Evolutionary conservation across 2,888 invertebrate species (phyloP).

Genomic region (Biston stratarius): DNA sequence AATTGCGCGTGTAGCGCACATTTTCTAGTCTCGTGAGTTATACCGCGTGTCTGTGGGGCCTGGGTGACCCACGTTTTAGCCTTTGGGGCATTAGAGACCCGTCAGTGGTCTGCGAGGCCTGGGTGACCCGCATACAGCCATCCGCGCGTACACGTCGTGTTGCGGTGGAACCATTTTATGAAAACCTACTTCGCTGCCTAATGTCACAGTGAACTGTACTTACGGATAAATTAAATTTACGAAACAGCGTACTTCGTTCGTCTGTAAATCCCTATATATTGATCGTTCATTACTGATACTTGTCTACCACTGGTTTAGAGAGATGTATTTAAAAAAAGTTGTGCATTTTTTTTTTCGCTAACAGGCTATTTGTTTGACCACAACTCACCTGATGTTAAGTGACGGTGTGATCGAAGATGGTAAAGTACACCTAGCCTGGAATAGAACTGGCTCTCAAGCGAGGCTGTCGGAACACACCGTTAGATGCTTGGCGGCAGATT

Average conservation of each 20-base stretch:
- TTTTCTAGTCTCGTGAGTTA: slow-evolving; percentile 63
- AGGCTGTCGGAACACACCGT: no score
- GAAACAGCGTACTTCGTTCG: slow-evolving; percentile 16
- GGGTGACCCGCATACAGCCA: background rate
- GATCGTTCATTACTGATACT: no score
- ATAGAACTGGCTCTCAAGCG: no score
- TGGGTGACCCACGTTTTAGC: slow-evolving; percentile 47
- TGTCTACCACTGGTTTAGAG: no score
- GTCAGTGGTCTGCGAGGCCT: slow-evolving; percentile 1
- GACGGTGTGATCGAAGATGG: no score
- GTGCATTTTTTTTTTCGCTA: no score
- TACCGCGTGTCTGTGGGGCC: slow-evolving; percentile 56
- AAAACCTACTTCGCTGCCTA: background rate
- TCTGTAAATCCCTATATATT: no score
- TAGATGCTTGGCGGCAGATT: no score
- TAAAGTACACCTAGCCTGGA: no score
- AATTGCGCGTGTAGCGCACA: slow-evolving; percentile 65
- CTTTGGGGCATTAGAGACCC: background rate
- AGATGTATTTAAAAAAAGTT: no score
- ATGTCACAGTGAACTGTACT: background rate
- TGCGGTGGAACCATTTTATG: background rate
- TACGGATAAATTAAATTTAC: background rate
- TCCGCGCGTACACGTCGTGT: background rate
- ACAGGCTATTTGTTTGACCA: no score
- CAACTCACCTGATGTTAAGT: no score